Conservation (phyloP, 2,888 invertebrate genomes). For the Trypoxylon attenuatum region DNA sequence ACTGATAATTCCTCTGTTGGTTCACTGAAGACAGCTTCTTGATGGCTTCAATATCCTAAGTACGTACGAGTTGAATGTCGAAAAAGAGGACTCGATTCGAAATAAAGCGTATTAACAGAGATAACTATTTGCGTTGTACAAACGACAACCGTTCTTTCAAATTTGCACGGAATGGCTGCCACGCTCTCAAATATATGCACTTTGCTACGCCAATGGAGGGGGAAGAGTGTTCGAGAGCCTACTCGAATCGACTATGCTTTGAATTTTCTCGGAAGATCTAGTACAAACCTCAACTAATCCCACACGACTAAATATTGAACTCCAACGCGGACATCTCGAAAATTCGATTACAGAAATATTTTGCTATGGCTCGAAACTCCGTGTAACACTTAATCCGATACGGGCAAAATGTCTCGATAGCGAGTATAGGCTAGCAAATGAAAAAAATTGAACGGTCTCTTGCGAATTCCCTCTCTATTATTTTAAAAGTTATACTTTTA, state of each 20-base stretch:
- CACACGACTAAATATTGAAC: background rate
- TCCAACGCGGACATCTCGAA: constrained; percentile 3
- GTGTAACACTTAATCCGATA: too few species aligned
- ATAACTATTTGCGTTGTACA: background rate
- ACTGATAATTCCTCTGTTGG: background rate
- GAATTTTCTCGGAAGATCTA: constrained; percentile 12
- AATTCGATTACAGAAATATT: too few species aligned
- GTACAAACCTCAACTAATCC: background rate
- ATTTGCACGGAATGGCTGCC: background rate
- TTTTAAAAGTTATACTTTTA: too few species aligned
- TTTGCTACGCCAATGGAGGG: background rate
- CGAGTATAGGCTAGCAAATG: too few species aligned
- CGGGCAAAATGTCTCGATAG: too few species aligned
- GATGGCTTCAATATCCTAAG: background rate
- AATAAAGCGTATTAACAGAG: background rate
- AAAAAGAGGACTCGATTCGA: background rate
- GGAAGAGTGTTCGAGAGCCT: background rate
- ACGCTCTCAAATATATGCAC: background rate
- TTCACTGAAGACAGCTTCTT: background rate
- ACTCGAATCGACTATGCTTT: background rate
- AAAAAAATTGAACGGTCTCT: too few species aligned
- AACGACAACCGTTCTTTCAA: background rate
- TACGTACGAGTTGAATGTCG: background rate
- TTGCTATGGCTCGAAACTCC: too few species aligned
- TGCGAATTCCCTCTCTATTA: too few species aligned